These are phyloP conservation scores for Lacanobia oleracea DNA, from an alignment of 2,888 invertebrate species.

Conservation along the genomic window DNA sequence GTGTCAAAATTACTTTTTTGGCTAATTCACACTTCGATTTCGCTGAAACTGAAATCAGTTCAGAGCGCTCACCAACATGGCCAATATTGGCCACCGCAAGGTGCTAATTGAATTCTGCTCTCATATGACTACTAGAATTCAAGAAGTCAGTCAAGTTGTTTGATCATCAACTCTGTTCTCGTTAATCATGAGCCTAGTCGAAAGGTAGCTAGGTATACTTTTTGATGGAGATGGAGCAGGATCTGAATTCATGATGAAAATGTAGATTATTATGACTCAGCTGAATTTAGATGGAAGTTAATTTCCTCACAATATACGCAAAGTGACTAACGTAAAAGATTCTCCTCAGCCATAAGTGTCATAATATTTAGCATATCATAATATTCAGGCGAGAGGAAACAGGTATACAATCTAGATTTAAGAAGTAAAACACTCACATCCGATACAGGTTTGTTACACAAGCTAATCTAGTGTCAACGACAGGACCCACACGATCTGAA, in stretches of 20 bases:
- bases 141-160: slow-evolving; percentile 1
- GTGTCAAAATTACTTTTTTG: slow-evolving; percentile 70
- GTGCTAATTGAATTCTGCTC: slow-evolving; percentile 41
- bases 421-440: slow-evolving; percentile 21
- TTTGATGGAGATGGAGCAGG: background rate
- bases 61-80: slow-evolving; percentile 34
- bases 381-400: slow-evolving; percentile 25
- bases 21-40: slow-evolving; percentile 66
- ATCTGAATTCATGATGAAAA: background rate
- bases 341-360: background rate
- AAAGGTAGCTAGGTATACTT: background rate
- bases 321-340: background rate
- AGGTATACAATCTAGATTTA: slow-evolving; percentile 25
- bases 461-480: slow-evolving; percentile 50
- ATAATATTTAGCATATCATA: slow-evolving; percentile 7
- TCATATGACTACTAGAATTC: slow-evolving; percentile 15
- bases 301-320: too few species aligned
- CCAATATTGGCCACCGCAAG: slow-evolving; percentile 18
- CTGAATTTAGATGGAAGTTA: background rate
- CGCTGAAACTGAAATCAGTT: slow-evolving; percentile 66
- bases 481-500: slow-evolving; percentile 28
- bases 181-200: background rate
- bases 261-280: background rate
- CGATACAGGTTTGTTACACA: slow-evolving; percentile 37
- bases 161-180: slow-evolving; percentile 4